Percentiles rank a stretch among this genome's conserved stretches.
Conservation (phyloP, 2,113 vertebrate species). For the Actinemys pallida region DNA sequence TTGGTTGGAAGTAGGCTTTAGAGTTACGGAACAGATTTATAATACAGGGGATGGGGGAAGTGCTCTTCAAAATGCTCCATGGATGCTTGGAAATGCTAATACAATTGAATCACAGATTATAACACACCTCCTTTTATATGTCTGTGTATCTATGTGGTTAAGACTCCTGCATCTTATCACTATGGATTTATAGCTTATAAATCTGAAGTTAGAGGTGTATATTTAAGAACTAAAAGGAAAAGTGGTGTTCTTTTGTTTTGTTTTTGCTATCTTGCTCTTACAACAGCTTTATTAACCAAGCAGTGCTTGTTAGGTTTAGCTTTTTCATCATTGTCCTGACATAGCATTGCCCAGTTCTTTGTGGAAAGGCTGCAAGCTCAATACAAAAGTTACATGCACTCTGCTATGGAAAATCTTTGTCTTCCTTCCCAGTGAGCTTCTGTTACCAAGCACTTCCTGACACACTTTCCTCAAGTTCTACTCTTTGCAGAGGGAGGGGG, state of each 20-base stretch:
- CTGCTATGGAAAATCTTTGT: neutral
- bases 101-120: neutral
- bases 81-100: neutral
- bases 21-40: neutral
- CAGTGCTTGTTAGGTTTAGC: neutral
- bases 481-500: neutral
- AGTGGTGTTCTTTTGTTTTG: neutral
- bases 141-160: neutral
- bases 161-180: neutral
- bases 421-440: neutral
- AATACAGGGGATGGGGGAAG: neutral
- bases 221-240: neutral
- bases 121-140: neutral
- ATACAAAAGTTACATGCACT: neutral
- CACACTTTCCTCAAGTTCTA: neutral
- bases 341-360: neutral
- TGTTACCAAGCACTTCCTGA: constrained; percentile 55
- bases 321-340: no score
- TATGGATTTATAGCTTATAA: neutral
- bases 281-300: neutral
- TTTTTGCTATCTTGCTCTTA: neutral
- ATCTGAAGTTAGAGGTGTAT: neutral
- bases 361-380: neutral
- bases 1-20: neutral
- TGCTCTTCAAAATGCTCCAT: neutral